Conservation (phyloP, 2,797 vertebrate species). For the Poecilia wingei region DNA sequence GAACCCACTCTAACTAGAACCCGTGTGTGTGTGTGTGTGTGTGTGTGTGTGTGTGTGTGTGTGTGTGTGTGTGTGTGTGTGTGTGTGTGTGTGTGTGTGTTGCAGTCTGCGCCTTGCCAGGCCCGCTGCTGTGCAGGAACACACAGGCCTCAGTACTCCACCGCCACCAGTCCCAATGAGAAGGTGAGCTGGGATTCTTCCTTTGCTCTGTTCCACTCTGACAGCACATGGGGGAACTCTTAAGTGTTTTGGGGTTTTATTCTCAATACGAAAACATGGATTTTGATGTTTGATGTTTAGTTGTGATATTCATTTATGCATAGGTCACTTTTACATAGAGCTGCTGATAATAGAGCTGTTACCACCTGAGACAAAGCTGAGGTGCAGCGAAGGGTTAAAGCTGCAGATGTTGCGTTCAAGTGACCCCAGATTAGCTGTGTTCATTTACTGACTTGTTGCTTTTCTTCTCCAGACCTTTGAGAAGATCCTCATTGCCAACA, state of each 20-base stretch:
- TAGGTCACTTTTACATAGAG: neutral
- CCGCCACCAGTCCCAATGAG: slow-evolving; percentile 56
- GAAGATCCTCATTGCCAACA: slow-evolving; percentile 97
- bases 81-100: slow-evolving; percentile 21
- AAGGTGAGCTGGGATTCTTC: slow-evolving; percentile 62
- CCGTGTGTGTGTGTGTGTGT: too few species aligned
- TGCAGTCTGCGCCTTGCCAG: slow-evolving; percentile 69
- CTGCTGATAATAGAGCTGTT: neutral
- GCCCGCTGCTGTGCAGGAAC: slow-evolving; percentile 57
- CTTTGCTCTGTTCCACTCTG: neutral
- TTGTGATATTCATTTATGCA: neutral
- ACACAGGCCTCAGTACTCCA: slow-evolving; percentile 68
- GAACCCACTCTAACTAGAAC: neutral
- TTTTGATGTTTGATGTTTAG: neutral
- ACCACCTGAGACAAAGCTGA: neutral
- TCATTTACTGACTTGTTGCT: neutral
- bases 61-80: too few species aligned
- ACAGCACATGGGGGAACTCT: neutral
- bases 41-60: slow-evolving; percentile 23
- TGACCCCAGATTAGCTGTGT: neutral
- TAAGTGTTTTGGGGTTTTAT: neutral
- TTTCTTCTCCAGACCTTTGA: slow-evolving; percentile 89
- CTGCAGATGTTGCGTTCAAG: neutral
- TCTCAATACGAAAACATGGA: neutral
- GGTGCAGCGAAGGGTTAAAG: neutral